Conservation (phyloP, 2,797 vertebrate species). For the Xyrichtys novacula region DNA sequence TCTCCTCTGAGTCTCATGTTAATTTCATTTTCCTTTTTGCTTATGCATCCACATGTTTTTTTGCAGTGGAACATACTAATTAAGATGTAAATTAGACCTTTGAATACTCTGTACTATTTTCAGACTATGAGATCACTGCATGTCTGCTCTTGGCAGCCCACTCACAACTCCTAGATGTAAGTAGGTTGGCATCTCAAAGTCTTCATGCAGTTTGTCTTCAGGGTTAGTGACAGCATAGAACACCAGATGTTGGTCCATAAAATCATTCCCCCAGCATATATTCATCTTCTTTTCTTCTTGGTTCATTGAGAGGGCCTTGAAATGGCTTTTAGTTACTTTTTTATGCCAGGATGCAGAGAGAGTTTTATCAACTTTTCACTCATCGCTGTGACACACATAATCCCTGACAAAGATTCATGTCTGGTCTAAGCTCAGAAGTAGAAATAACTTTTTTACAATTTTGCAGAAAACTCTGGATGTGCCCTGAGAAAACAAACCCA, state of each 20-base stretch:
- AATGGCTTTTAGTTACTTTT: slow-evolving; percentile 16
- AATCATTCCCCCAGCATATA: neutral
- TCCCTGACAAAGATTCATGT: neutral
- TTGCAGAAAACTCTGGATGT: neutral
- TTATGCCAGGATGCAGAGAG: slow-evolving; percentile 4
- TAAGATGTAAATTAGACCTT: slow-evolving; percentile 71
- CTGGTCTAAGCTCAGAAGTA: neutral
- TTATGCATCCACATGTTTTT: slow-evolving; percentile 43
- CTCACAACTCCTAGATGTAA: slow-evolving; percentile 34
- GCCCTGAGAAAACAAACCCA: neutral
- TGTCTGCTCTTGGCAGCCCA: slow-evolving; percentile 35
- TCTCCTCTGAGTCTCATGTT: slow-evolving; percentile 14
- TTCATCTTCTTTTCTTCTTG: neutral
- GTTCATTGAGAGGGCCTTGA: slow-evolving; percentile 15
- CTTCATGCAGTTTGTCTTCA: slow-evolving; percentile 6
- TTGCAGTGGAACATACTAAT: slow-evolving; percentile 47
- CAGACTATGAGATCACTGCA: slow-evolving; percentile 25
- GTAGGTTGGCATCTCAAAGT: slow-evolving; percentile 12
- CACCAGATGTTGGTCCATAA: neutral
- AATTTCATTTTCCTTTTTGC: slow-evolving; percentile 21
- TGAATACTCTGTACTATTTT: slow-evolving; percentile 49
- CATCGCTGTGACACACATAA: neutral
- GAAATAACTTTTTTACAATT: neutral
- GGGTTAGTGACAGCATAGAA: neutral
- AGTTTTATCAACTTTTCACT: slow-evolving; percentile 3